Evolutionary conservation across 2,888 invertebrate species (phyloP).

Genomic region (Microchrysa polita): DNA sequence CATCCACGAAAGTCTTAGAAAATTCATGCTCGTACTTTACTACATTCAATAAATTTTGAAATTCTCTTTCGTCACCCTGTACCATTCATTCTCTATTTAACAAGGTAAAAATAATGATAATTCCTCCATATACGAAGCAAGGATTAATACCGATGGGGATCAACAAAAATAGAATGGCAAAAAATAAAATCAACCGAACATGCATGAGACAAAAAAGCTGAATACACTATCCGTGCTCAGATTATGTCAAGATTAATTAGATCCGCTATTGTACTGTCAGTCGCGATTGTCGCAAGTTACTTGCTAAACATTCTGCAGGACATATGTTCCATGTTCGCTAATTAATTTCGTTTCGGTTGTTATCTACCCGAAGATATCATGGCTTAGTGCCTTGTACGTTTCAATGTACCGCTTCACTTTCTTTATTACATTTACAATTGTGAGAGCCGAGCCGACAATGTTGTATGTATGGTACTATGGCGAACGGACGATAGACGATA

Average conservation of each 20-base stretch:
- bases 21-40: too few species aligned
- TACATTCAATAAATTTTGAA: too few species aligned
- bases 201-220: conserved; percentile 20
- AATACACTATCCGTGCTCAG: conserved; percentile 58
- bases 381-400: conserved; percentile 31
- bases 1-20: too few species aligned
- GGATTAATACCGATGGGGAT: conserved; percentile 27
- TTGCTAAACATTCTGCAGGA: conserved; percentile 49
- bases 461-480: too few species aligned
- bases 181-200: conserved; percentile 13
- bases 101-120: conserved; percentile 13
- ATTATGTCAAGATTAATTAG: conserved; percentile 64
- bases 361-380: conserved; percentile 39
- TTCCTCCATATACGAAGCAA: conserved; percentile 5
- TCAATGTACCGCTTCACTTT: conserved; percentile 44
- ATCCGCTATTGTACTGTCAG: conserved; percentile 63
- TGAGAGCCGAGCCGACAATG: not conserved
- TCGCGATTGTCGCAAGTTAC: conserved; percentile 55
- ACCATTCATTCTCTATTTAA: conserved; percentile 8
- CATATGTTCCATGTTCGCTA: conserved; percentile 50
- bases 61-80: conserved; percentile 22
- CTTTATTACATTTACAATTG: conserved; percentile 40
- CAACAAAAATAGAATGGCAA: not conserved
- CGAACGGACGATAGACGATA: not conserved
- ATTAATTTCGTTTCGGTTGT: conserved; percentile 47